Base-by-base conservation (phyloP, 2,888 invertebrate species). In the Myopa tessellatipennis region DNA sequence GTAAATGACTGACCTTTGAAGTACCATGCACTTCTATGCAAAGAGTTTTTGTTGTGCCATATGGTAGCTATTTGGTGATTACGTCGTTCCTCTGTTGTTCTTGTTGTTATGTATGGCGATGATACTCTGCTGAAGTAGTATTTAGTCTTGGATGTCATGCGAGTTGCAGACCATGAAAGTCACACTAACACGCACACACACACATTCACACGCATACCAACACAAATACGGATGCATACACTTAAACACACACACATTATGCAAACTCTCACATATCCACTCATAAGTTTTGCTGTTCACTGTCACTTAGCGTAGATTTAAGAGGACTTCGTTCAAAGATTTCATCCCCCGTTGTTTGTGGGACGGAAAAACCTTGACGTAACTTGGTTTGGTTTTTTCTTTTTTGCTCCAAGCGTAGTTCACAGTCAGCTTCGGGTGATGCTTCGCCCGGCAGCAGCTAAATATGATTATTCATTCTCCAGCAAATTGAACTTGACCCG, bases 31-130 rank as follows among this genome's bases (percentile, higher is more conserved):
- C 2, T 10, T 55, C 69, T 26, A 69, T 63, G 67, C 40, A 63
- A 61, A 14, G 50, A 40, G 55, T 4, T 65, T 73, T 67, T 55
- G 55, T 45, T 50, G 50, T 82, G 82, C 84, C 87, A 87, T 86
- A 87, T 87, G 87, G 84, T 84, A 83, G 83, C 85, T 85, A 85
- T 84, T 85, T 82, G 82, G 83, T 86, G 83, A 85, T 86, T 87
- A 85, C 84, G 83, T 75, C 58, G 68, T 60, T 75, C 16, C 58
- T 67, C 55, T 34, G 3, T 55, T 55, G 73, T 65, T 65, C 0
- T 38, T 16, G 34, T 16, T 69, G 10, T 50, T 34, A 18, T 50
- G 50, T 16, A 67, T 38, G 36, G 38, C 40, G 14, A 52, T 26
- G 50, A 26, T 72, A 45, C 72, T 38, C 16, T 36, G 18, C 40